phyloP scores from a whole-genome alignment of 1,140 invertebrate species.

The Uloborus diversus region DNA sequence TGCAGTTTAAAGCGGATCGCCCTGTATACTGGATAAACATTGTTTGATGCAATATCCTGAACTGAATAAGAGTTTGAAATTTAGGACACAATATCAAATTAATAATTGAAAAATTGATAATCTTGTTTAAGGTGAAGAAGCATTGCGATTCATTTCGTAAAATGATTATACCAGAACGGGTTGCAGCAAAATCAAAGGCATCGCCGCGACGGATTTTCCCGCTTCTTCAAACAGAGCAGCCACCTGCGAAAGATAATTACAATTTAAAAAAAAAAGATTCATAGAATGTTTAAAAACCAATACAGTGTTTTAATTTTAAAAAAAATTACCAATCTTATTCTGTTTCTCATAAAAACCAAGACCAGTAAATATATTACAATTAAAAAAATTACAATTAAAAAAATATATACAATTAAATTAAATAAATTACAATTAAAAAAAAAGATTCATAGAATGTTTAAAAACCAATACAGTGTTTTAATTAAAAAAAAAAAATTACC shows the following conservation, averaged over 20 bases:
- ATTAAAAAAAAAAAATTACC: background rate
- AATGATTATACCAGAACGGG: constrained; percentile 77
- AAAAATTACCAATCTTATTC: constrained; percentile 73
- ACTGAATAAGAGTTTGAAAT: too few species aligned
- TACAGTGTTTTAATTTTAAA: background rate
- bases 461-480: background rate
- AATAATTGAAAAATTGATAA: too few species aligned
- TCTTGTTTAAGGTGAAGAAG: too few species aligned
- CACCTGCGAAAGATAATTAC: constrained; percentile 26
- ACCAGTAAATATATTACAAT: constrained; percentile 74
- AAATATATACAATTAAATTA: background rate
- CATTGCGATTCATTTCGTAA: too few species aligned
- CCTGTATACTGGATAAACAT: too few species aligned
- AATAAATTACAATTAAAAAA: background rate
- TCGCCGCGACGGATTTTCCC: constrained; percentile 75
- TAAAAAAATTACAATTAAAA: constrained; percentile 47
- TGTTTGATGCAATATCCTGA: too few species aligned
- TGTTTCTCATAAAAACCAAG: constrained; percentile 76
- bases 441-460: background rate
- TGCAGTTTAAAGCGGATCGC: too few species aligned
- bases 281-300: background rate
- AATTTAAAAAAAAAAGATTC: background rate
- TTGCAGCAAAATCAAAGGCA: constrained; percentile 79
- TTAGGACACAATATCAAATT: too few species aligned
- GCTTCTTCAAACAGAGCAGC: constrained; percentile 74